Evolutionary conservation across 2,113 vertebrate species (phyloP).

Genomic region (Labrus mixtus): DNA sequence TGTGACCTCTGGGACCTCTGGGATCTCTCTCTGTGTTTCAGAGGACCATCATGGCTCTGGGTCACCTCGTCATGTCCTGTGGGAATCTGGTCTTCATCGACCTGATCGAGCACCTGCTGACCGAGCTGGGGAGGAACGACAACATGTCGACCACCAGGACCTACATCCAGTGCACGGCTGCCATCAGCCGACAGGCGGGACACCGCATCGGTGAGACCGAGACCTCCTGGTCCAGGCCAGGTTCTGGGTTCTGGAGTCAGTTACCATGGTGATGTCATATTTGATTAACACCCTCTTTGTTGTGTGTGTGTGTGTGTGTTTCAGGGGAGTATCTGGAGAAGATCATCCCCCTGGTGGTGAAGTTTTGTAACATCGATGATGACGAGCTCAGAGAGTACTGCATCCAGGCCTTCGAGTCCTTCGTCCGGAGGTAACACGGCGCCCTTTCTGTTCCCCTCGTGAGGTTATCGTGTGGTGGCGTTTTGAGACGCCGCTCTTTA

Average conservation of each 20-base stretch:
- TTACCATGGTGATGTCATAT: no score
- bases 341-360: slow-evolving; percentile 98
- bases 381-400: slow-evolving; percentile 98
- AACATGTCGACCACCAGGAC: slow-evolving; percentile 99
- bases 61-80: slow-evolving; percentile 98
- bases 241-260: no score
- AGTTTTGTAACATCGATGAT: slow-evolving; percentile 98
- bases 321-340: slow-evolving; percentile 98
- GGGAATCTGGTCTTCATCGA: slow-evolving; percentile 99
- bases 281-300: no score
- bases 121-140: slow-evolving; percentile 96
- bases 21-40: slow-evolving; percentile 12
- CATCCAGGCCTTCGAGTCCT: slow-evolving; percentile 99
- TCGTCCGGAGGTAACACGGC: slow-evolving; percentile 90
- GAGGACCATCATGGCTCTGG: slow-evolving; percentile 99
- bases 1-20: neutral
- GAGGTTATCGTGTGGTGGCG: no score
- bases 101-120: slow-evolving; percentile 96
- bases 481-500: no score
- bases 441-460: neutral
- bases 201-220: slow-evolving; percentile 93
- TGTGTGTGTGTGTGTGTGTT: neutral
- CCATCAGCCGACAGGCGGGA: slow-evolving; percentile 99
- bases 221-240: no score
- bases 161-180: slow-evolving; percentile 98